Conservation (phyloP, 2,797 vertebrate genomes). For the Mus spretus region DNA sequence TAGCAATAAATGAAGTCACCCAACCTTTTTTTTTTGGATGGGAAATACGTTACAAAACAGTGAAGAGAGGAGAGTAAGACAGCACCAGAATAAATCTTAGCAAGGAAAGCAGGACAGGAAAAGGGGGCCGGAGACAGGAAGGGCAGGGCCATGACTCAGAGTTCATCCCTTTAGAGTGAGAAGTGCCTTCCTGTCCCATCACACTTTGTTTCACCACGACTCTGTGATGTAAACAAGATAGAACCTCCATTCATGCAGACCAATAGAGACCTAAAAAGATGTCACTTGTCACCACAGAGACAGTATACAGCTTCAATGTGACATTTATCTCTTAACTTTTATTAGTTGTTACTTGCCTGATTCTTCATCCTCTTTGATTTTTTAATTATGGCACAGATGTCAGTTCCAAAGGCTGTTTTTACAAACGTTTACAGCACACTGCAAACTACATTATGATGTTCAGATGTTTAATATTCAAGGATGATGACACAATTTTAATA, state of each 20-base stretch:
- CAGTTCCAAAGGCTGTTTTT: background rate
- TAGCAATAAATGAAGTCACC: background rate
- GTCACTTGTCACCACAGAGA: background rate
- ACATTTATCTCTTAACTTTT: background rate
- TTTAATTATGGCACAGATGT: background rate
- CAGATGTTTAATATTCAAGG: background rate
- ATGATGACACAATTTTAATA: background rate
- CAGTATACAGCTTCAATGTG: background rate
- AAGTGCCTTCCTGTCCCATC: fast-evolving
- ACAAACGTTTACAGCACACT: background rate
- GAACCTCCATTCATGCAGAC: background rate
- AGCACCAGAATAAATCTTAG: background rate
- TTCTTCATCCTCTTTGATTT: background rate
- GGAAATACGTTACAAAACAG: background rate
- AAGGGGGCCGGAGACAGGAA: fast-evolving
- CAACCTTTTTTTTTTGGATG: background rate
- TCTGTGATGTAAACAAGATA: fast-evolving
- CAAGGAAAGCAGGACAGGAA: background rate
- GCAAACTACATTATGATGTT: background rate
- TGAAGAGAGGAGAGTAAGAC: fast-evolving
- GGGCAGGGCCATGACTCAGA: background rate
- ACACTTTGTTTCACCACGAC: background rate
- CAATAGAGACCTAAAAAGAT: background rate
- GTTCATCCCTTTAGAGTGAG: fast-evolving
- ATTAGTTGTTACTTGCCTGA: background rate